Base-by-base conservation (phyloP, 2,113 vertebrate species). In the Tetrax tetrax region DNA sequence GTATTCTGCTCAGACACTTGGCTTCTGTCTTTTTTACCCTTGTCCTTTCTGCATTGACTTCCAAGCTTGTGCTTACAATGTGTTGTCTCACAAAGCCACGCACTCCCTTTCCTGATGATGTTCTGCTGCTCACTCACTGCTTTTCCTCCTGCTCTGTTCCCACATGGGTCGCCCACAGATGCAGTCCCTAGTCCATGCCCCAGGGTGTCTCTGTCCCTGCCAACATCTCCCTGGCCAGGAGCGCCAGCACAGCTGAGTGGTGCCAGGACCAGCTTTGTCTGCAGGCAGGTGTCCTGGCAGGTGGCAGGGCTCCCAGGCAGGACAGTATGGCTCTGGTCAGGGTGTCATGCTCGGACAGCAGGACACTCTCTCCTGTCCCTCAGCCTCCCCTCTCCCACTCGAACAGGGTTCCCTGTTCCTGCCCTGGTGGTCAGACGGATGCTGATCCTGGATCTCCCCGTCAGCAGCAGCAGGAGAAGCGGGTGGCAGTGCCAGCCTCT, bases 81-180 rank as follows among this genome's bases (percentile, higher is more conserved):
- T 28, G 29, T 9, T 54, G 7, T 41, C 56, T 56, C 66, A 23
- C n/a, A 35, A 66, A 78, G 37, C 21, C 35, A 28, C 35, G 24
- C 6, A 2, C 22, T 70, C 37, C 21, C 2, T 0, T 28, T 77
- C 2, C 0, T 45, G 60, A 24, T 18, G 25, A 48, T 0, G 0
- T 17, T 82, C 71, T 90, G 21, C 51, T 54, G 22, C 33, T 43
- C 27, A 0, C n/a, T 89, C 1, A 0, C 38, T 56, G 38, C 23
- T 77, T 95, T 83, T 83, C 13, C 17, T 83, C 48, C 48, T n/a
- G 9, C 45, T 86, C 38, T 64, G 1, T 41, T 86, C 31, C 47
- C 2, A 2, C 41, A 37, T 1, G 3, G 17, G 10, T 66, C 31
- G 48, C 31, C 37, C 65, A 59, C 0, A 0, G 24, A 21, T 8